These are phyloP conservation scores for Percopsis transmontana DNA, from an alignment of 2,113 vertebrate genomes.

Conservation along the genomic window DNA sequence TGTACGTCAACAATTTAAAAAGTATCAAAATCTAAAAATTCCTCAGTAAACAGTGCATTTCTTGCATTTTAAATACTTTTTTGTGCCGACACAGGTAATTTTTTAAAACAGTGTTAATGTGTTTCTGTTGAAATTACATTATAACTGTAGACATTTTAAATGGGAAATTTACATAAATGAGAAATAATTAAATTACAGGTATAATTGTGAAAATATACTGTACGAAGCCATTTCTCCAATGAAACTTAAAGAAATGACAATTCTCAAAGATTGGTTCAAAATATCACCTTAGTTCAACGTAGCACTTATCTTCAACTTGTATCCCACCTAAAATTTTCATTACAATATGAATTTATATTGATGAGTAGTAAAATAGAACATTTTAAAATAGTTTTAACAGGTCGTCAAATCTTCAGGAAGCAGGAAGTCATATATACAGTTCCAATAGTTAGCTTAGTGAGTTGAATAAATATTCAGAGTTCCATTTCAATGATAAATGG, in stretches of 20 bases:
- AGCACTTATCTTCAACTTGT: slow-evolving; percentile 8
- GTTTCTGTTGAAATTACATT: neutral
- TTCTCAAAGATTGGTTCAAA: neutral
- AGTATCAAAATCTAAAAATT: slow-evolving; percentile 61
- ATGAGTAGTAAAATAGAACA: slow-evolving; percentile 30
- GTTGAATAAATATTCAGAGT: slow-evolving; percentile 59
- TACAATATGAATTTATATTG: slow-evolving; percentile 15
- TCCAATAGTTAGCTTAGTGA: slow-evolving; percentile 17
- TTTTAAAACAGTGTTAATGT: slow-evolving; percentile 7
- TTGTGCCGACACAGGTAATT: neutral
- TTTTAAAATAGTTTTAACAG: slow-evolving; percentile 40
- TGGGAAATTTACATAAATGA: slow-evolving; percentile 11
- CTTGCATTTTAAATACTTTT: slow-evolving; percentile 46
- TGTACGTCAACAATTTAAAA: slow-evolving; percentile 50
- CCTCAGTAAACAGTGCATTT: slow-evolving; percentile 37
- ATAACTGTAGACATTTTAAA: neutral
- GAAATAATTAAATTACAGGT: neutral
- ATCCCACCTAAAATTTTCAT: slow-evolving; percentile 1
- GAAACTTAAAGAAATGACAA: slow-evolving; percentile 13
- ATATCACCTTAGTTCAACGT: neutral
- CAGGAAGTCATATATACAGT: neutral
- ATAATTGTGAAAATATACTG: slow-evolving; percentile 39
- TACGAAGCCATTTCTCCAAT: slow-evolving; percentile 27
- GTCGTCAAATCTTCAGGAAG: slow-evolving; percentile 20
- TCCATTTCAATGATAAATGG: slow-evolving; percentile 43